phyloP scores from a whole-genome alignment of 2,113 vertebrate species.

The Passer domesticus region DNA sequence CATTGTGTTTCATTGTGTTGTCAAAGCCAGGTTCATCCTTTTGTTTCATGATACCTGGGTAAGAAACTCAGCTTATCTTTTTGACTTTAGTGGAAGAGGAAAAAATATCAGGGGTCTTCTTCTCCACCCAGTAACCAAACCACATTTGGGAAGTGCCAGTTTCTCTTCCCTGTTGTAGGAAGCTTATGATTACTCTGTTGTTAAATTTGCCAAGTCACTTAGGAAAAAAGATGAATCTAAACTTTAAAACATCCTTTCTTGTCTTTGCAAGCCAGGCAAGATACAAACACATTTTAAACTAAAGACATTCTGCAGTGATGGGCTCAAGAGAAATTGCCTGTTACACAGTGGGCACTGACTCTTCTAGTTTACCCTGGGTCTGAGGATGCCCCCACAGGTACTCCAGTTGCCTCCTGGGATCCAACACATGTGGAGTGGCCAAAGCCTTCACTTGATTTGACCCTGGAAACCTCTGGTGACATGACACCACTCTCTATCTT shows the following conservation, averaged over 20 bases:
- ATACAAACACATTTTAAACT: neutral
- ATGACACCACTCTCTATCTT: neutral
- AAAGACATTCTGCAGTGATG: neutral
- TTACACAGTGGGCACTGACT: neutral
- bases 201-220: accelerated
- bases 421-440: accelerated
- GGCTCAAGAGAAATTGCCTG: neutral
- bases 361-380: neutral
- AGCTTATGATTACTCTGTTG: neutral
- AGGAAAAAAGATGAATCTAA: neutral
- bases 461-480: neutral
- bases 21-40: neutral
- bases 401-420: neutral
- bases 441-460: neutral
- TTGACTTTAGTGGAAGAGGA: neutral
- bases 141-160: neutral
- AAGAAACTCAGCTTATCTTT: neutral
- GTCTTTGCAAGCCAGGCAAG: neutral
- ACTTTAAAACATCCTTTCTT: neutral
- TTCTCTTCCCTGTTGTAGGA: neutral
- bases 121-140: neutral
- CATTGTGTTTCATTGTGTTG: accelerated
- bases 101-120: accelerated
- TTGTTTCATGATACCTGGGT: neutral
- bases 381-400: neutral